A percentile compares a stretch with the other conserved stretches of the same genome.
These are phyloP conservation scores for Pempheris klunzingeri DNA, from an alignment of 2,797 vertebrate genomes.

Conservation along the genomic window DNA sequence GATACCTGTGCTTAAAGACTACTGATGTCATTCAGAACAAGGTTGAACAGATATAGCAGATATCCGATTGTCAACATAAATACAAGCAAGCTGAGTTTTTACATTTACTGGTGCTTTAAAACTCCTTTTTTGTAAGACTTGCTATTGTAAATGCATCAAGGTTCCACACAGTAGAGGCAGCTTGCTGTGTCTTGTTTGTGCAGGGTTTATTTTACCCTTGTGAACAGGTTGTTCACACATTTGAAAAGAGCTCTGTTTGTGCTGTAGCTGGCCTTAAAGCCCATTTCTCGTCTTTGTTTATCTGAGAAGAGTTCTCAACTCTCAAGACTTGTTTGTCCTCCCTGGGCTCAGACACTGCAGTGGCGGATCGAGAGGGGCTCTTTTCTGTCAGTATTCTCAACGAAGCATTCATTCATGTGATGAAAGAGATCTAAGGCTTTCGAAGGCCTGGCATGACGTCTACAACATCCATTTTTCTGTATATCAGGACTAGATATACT, in stretches of 20 bases:
- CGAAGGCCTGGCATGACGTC: conserved; percentile 42
- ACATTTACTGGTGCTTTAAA: conserved; percentile 28
- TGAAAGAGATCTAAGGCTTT: conserved; percentile 65
- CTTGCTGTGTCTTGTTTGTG: conserved; percentile 55
- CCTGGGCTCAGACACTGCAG: conserved; percentile 51
- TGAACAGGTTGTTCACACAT: conserved; percentile 64
- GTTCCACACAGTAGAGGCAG: conserved; percentile 11
- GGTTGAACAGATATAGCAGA: conserved; percentile 37
- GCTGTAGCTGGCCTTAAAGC: conserved; percentile 61
- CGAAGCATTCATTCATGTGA: conserved; percentile 57
- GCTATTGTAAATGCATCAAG: conserved; percentile 43
- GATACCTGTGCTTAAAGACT: background rate
- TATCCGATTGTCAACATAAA: conserved; percentile 32
- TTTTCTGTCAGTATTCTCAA: conserved; percentile 37
- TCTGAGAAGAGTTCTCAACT: conserved; percentile 62
- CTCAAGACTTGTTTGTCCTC: conserved; percentile 74
- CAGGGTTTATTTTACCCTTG: conserved; percentile 54
- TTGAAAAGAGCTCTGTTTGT: conserved; percentile 61
- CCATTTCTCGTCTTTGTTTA: conserved; percentile 73
- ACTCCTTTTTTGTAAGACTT: conserved; percentile 31
- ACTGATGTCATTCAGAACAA: conserved; percentile 35
- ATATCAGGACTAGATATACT: conserved; percentile 61
- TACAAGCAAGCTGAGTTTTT: conserved; percentile 16
- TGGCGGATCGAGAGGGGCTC: conserved; percentile 35
- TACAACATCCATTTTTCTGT: conserved; percentile 50